These are phyloP conservation scores for Macrosteles quadrilineatus DNA, from an alignment of 1,140 invertebrate species.

Conservation along the genomic window DNA sequence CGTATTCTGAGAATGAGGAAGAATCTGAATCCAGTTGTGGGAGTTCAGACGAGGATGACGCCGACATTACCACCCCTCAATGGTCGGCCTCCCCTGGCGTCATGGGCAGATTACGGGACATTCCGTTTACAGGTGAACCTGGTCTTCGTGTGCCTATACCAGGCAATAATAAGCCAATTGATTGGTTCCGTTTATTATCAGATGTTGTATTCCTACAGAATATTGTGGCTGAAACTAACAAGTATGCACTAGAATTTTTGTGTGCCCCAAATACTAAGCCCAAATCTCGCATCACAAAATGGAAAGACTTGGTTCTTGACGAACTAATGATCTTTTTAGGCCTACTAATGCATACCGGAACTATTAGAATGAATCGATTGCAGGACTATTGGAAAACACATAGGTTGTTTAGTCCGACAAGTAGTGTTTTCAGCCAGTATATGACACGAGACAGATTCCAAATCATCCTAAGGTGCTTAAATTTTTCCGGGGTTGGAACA, in stretches of 20 bases:
- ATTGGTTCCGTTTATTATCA: conserved; percentile 20
- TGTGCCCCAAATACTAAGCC: background rate
- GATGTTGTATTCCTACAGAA: conserved; percentile 32
- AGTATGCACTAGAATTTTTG: conserved; percentile 38
- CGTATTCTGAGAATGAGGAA: too few species aligned
- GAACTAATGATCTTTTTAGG: conserved; percentile 36
- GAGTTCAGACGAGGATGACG: too few species aligned
- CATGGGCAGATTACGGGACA: too few species aligned
- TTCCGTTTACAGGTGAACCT: too few species aligned
- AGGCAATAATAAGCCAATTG: background rate
- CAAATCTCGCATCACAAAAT: background rate
- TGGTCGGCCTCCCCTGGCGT: too few species aligned
- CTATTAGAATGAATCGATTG: conserved; percentile 35
- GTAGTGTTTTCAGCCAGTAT: background rate
- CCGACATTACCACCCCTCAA: too few species aligned
- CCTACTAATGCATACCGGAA: conserved; percentile 38
- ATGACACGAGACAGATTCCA: background rate
- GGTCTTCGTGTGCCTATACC: background rate
- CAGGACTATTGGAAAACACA: conserved; percentile 43
- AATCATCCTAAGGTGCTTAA: background rate
- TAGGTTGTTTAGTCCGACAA: conserved; percentile 31
- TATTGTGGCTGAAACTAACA: conserved; percentile 37
- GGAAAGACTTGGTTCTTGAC: background rate
- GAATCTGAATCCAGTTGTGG: too few species aligned
- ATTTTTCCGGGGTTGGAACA: background rate